Evolutionary conservation across 2,113 vertebrate genomes (phyloP), one percentile per base, ranked within the genome.

Genomic region (Hemiprocne comata): DNA sequence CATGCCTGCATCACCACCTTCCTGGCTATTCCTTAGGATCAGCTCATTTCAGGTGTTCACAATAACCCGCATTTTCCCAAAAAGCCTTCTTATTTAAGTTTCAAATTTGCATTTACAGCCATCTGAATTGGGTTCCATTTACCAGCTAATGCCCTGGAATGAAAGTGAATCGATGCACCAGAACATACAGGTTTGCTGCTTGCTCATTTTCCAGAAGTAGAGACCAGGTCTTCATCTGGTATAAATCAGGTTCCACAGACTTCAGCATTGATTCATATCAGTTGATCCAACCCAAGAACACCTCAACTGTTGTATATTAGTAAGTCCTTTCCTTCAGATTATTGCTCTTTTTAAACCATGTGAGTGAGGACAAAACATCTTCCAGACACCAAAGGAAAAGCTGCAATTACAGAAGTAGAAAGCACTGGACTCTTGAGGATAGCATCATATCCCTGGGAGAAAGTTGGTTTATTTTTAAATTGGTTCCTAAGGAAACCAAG

Each of bases 401-500:
- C 57, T 79, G 46, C 62, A 54, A 11, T 16, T 79, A 36, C 40
- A 62, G 84, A 5, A 12, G 7, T 11, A 75, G 53, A 62, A 58
- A 84, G 17, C 21, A 9, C 42, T 36, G 71, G 82, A 77, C 60
- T 72, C 72, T 79, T 44, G 74, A 85, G 72, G 73, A 73, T 46
- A 67, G 78, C 51, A 87, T 46, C 51, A 31, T 55, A 73, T 64
- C 76, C 14, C 60, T 79, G 46, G 61, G 42, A 94, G 76, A 84
- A 93, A 90, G 75, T 69, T 17, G 8, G 48, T 69, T 93, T 91
- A 85, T 89, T 96, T 95, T 94, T 74, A 90, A 90, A 81, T 33
- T 81, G 38, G 34, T 93, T 94, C 91, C 93, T 90, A 96, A 87
- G 94, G 86, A 96, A 89, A 96, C 75, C 46, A 74, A 84, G 34